phyloP scores from a whole-genome alignment of 2,888 invertebrate species.

The Cephonodes hylas region DNA sequence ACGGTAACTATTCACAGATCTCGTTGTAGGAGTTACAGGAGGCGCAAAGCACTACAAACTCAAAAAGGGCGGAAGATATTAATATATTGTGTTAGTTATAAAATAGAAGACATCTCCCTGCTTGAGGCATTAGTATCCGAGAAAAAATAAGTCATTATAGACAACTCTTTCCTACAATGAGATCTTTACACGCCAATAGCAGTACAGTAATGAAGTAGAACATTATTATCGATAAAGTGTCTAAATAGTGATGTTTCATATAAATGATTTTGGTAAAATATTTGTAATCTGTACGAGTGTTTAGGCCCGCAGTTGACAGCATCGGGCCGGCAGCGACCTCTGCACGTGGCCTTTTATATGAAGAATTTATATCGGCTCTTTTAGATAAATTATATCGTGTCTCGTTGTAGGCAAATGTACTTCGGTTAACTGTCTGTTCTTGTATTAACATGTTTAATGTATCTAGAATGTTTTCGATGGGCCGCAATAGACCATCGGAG shows the following conservation, averaged over 20 bases:
- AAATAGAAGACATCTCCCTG: neutral
- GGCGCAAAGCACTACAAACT: neutral
- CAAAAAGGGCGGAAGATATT: neutral
- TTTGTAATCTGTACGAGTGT: neutral
- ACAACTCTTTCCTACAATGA: neutral
- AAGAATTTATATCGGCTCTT: constrained; percentile 29
- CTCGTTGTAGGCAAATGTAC: constrained; percentile 19
- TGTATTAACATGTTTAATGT: neutral
- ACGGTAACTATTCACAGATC: neutral
- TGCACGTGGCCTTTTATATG: constrained; percentile 39
- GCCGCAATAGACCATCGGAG: neutral
- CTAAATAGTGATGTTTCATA: neutral
- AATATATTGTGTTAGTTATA: neutral
- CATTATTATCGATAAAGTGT: neutral
- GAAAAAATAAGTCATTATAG: neutral
- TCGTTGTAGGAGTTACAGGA: neutral
- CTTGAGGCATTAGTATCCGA: neutral
- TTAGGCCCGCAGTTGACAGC: neutral
- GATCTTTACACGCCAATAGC: neutral
- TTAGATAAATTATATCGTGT: constrained; percentile 20
- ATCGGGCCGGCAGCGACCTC: constrained; percentile 12
- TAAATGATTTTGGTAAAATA: neutral
- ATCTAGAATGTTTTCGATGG: neutral
- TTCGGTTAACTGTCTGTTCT: constrained; percentile 15
- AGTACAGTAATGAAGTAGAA: neutral